Conservation (phyloP, 2,797 vertebrate genomes). For the Mormyrus hasselquistii region DNA sequence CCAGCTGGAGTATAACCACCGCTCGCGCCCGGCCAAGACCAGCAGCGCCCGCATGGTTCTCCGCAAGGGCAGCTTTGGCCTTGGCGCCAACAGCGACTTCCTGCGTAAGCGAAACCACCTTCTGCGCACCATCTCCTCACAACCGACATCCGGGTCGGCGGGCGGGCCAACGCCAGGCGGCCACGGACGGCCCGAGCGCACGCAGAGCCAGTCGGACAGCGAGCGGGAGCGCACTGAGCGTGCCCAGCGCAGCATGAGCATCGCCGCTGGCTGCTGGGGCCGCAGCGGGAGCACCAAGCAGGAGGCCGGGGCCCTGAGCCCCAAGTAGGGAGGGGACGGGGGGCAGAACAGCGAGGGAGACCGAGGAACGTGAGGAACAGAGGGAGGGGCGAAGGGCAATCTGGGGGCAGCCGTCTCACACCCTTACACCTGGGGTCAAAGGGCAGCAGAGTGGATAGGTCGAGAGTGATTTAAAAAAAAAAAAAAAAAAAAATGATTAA, state of each 20-base stretch:
- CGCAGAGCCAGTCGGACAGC: conserved; percentile 73
- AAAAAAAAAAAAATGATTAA: neutral
- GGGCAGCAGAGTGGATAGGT: neutral
- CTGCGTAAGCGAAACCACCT: conserved; percentile 91
- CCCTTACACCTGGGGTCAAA: neutral
- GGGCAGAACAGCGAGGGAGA: conserved; percentile 11
- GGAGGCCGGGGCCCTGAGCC: conserved; percentile 69
- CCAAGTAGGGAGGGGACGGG: conserved; percentile 64
- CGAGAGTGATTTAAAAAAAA: neutral
- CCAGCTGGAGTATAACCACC: conserved; percentile 88
- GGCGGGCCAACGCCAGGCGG: conserved; percentile 36
- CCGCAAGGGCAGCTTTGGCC: conserved; percentile 88
- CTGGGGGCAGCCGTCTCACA: conserved; percentile 31
- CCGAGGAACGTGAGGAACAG: conserved; percentile 1
- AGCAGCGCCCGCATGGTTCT: conserved; percentile 81
- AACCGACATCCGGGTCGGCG: conserved; percentile 50
- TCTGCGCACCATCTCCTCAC: conserved; percentile 84
- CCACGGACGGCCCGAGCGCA: conserved; percentile 67
- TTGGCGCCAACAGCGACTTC: conserved; percentile 80
- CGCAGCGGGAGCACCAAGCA: conserved; percentile 69
- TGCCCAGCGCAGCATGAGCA: conserved; percentile 78
- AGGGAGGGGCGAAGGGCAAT: conserved; percentile 24
- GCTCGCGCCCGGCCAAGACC: conserved; percentile 82
- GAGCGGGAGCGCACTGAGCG: conserved; percentile 72
- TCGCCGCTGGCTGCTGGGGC: conserved; percentile 87